Percentiles rank a stretch among this genome's conserved stretches.
phyloP scores from a whole-genome alignment of 2,888 invertebrate species.

The Tenthredo notha region DNA sequence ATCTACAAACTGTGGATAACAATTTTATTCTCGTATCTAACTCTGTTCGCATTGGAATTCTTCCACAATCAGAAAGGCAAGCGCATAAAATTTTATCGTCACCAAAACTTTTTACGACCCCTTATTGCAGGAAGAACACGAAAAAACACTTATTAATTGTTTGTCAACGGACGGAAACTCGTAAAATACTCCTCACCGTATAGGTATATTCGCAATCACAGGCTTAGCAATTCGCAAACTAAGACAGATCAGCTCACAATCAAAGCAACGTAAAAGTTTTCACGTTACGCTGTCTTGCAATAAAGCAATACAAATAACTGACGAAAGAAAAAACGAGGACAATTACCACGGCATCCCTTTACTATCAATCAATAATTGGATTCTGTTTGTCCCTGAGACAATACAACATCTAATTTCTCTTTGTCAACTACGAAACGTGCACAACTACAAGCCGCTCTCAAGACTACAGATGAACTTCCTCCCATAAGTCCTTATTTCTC shows the following conservation, averaged over 20 bases:
- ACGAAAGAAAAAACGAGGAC: not conserved
- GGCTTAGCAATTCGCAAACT: slow-evolving; percentile 19
- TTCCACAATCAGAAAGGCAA: slow-evolving; percentile 7
- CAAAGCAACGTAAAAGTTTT: slow-evolving; percentile 19
- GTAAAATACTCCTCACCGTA: slow-evolving; percentile 1
- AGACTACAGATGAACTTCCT: slow-evolving; percentile 18
- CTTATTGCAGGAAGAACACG: slow-evolving; percentile 31
- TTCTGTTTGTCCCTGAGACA: not conserved
- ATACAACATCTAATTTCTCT: slow-evolving; percentile 19
- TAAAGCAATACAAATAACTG: slow-evolving; percentile 9
- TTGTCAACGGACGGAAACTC: slow-evolving; percentile 35
- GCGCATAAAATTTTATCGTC: slow-evolving; percentile 44
- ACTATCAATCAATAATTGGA: not conserved
- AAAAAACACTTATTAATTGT: slow-evolving; percentile 48
- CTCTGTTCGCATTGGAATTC: slow-evolving; percentile 3
- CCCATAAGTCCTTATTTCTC: slow-evolving; percentile 15
- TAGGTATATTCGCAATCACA: slow-evolving; percentile 28
- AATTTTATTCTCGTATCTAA: slow-evolving; percentile 28
- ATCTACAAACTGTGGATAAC: slow-evolving; percentile 14
- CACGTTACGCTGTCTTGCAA: not conserved
- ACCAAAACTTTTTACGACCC: slow-evolving; percentile 40
- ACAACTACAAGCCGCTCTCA: not conserved
- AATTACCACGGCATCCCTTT: not conserved
- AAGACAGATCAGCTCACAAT: not conserved
- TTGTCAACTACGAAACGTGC: not conserved